Base-by-base conservation (phyloP, 2,113 vertebrate species). In the Xenopus borealis region DNA sequence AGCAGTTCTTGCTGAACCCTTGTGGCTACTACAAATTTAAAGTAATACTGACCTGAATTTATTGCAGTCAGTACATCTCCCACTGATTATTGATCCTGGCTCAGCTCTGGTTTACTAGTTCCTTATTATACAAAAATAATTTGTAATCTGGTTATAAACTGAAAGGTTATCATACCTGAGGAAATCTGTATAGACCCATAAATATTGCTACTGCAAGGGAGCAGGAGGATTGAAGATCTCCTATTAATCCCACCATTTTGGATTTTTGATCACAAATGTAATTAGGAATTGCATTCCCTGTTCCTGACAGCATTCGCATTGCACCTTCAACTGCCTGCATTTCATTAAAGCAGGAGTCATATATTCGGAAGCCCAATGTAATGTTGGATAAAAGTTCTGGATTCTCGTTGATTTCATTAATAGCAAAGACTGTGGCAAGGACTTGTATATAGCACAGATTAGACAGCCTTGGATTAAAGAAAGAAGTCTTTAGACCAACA, bases 331-430 rank as follows among this genome's bases (percentile, higher is more conserved):
- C 9, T 14, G 69, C 75, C 13, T 13, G 27, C 18, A 18, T 45
- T 7, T 66, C 75, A 11, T 20, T 44, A n/a, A 45, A 20, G 33
- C 79, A 71, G 9, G 79, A 58, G 18, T 80, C 79, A 3, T 67
- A 72, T 57, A 80, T 71, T 40, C 27, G 11, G 64, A 72, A 80
- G 9, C 79, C 79, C 63, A 80, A 18, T 4, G 79, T 78, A 7
- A 78, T 19, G 20, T 80, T 72, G 12, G 71, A 66, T n/a, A 73
- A 59, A n/a, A 78, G 30, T 1, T 67, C 12, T 7, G 53, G 33
- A 40, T 62, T 47, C 7, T 27, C 20, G 23, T 72, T 78, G 19
- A 78, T 73, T 69, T 78, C 64, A 4, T 80, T 55, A 17, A 80
- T 44, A 55, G 79, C 52, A 46, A 69, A 80, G 18, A 80, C 62